Conservation (phyloP, 2,113 vertebrate species). For the Circaetus cinerascens region DNA sequence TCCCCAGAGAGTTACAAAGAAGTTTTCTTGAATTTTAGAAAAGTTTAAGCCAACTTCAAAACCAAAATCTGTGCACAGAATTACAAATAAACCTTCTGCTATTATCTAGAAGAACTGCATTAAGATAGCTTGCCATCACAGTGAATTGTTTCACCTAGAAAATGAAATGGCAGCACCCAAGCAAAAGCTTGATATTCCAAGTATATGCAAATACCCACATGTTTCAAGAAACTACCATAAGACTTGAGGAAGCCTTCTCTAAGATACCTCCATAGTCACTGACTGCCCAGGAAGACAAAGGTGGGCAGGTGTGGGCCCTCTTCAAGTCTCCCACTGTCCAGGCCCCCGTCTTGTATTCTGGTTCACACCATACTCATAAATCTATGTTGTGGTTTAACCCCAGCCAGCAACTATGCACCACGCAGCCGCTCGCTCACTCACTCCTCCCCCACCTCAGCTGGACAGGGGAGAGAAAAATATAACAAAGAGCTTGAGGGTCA, state of each 20-base stretch:
- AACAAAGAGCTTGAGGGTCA: too few species aligned
- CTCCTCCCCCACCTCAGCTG: too few species aligned
- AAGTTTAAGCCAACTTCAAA: background rate
- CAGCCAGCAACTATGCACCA: too few species aligned
- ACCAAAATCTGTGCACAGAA: background rate
- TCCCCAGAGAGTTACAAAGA: background rate
- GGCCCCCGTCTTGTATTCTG: background rate
- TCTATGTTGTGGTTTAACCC: too few species aligned
- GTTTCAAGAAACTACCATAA: background rate
- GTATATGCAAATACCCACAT: too few species aligned
- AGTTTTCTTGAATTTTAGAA: background rate
- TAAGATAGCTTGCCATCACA: background rate
- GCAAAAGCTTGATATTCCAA: background rate
- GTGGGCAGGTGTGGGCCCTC: background rate
- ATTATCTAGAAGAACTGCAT: background rate
- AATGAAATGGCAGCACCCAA: background rate
- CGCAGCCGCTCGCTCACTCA: too few species aligned
- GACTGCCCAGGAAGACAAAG: background rate
- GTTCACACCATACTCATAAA: background rate
- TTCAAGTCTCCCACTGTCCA: background rate
- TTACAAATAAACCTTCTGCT: background rate
- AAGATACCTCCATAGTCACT: background rate
- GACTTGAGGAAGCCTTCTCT: background rate
- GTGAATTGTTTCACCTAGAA: background rate
- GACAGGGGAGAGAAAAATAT: too few species aligned